Percentiles rank a stretch among this genome's conserved stretches.
Evolutionary conservation across 2,797 vertebrate species (phyloP).

Genomic region (Diplodus sargus): DNA sequence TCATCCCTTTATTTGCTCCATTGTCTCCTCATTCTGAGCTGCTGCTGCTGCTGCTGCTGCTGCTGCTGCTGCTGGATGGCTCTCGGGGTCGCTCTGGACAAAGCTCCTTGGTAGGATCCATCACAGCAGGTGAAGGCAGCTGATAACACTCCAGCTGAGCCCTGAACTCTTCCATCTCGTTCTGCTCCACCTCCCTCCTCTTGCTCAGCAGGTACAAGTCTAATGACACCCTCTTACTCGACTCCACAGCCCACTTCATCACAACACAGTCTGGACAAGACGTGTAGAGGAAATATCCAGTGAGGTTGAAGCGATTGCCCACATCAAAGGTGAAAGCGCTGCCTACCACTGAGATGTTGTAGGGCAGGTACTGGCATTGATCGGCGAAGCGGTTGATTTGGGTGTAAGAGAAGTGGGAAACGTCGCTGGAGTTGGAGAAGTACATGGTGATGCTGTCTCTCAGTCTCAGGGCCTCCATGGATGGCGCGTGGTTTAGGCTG

Average conservation of each 20-base stretch:
- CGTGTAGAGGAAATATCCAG: conserved; percentile 25
- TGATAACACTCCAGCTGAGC: conserved; percentile 63
- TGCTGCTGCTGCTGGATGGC: conserved; percentile 11
- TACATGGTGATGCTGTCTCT: conserved; percentile 71
- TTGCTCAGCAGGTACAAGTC: conserved; percentile 73
- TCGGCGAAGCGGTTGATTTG: conserved; percentile 67
- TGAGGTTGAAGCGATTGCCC: conserved; percentile 55
- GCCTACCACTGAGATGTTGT: conserved; percentile 56
- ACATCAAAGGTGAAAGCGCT: conserved; percentile 55
- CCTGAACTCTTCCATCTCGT: conserved; percentile 69
- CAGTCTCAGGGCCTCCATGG: conserved; percentile 52
- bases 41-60: conserved; percentile 17
- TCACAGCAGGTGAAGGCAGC: conserved; percentile 58
- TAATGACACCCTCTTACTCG: conserved; percentile 20
- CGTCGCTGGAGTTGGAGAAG: conserved; percentile 53
- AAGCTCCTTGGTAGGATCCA: conserved; percentile 63
- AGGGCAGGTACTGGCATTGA: conserved; percentile 48
- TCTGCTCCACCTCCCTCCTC: conserved; percentile 54
- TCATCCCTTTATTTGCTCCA: background rate
- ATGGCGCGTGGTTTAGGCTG: conserved; percentile 51
- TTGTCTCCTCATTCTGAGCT: conserved; percentile 18
- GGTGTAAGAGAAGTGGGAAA: conserved; percentile 40
- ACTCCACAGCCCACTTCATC: conserved; percentile 60
- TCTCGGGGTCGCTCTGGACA: conserved; percentile 55
- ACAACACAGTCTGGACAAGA: conserved; percentile 69